Evolutionary conservation across 2,113 vertebrate genomes (phyloP).

Genomic region (Pteropus alecto): DNA sequence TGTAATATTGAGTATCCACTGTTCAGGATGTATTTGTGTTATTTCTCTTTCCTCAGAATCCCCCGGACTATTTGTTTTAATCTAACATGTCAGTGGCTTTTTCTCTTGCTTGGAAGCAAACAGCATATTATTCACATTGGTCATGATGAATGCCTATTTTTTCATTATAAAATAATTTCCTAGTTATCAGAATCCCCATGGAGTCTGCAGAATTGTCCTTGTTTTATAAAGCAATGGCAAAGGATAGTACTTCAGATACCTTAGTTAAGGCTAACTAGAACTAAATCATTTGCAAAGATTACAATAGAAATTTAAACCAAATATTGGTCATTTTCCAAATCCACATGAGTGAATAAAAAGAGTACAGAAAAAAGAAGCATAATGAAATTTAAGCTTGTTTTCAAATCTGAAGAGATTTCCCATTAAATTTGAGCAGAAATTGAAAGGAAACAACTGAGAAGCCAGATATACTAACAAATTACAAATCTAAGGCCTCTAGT

Average conservation of each 20-base stretch:
- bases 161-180: slow-evolving; percentile 27
- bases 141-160: neutral
- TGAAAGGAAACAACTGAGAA: neutral
- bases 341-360: neutral
- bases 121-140: neutral
- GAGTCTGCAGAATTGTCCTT: neutral
- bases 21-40: accelerated
- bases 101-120: neutral
- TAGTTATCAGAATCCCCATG: neutral
- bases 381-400: neutral
- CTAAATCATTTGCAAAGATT: neutral
- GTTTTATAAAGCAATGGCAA: neutral
- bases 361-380: neutral
- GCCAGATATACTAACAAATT: neutral
- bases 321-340: neutral
- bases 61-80: neutral
- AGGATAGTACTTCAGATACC: neutral
- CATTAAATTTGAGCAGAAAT: neutral
- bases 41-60: neutral
- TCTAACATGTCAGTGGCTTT: neutral
- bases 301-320: neutral
- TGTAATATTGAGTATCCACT: neutral
- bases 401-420: neutral
- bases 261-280: neutral
- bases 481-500: neutral